Base-by-base conservation (phyloP, 1,140 invertebrate species). In the Capitella teleta region DNA sequence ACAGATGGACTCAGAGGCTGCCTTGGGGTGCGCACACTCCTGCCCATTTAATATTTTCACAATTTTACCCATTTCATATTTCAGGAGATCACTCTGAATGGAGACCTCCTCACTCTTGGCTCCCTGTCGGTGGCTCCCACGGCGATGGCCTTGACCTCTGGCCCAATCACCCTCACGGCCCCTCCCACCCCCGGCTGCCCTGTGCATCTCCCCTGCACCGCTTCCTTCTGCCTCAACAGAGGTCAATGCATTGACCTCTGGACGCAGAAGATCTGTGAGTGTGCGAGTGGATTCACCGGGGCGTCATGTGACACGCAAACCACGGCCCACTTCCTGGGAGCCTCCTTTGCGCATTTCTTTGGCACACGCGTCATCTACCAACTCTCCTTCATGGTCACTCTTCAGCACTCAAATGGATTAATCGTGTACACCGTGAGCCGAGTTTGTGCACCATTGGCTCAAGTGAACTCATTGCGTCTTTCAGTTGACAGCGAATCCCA, bases 351-450 rank as follows among this genome's bases (percentile, higher is more conserved):
- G n/a, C 55, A 64, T 45, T 57, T 61, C 42, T 47, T 30, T 34
- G 51, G 51, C n/a, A 47, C 45, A 16, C 14, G 34, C 1, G 42
- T 52, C 25, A 45, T 64, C 6, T 48, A 48, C 1, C n/a, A n/a
- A n/a, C n/a, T n/a, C n/a, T n/a, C n/a, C 0, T 49, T 64, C 16
- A 56, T 40, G 53, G 19, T 64, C 10, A 49, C 53, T 3, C 28
- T 43, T 14, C 52, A 52, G 0, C 19, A 53, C n/a, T 19, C 40
- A 25, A 48, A 46, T 43, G 62, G 62, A 1, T 26, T 62, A 19
- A 52, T 64, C 16, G 28, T 61, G 10, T 62, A 64, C 38, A 62
- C 62, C 8, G 62, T 64, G 46, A 59, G 61, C 53, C 34, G 21
- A 16, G 12, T n/a, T n/a, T n/a, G n/a, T n/a, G n/a, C n/a, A n/a